phyloP scores from a whole-genome alignment of 2,113 vertebrate species.

The Anolis sagrei region DNA sequence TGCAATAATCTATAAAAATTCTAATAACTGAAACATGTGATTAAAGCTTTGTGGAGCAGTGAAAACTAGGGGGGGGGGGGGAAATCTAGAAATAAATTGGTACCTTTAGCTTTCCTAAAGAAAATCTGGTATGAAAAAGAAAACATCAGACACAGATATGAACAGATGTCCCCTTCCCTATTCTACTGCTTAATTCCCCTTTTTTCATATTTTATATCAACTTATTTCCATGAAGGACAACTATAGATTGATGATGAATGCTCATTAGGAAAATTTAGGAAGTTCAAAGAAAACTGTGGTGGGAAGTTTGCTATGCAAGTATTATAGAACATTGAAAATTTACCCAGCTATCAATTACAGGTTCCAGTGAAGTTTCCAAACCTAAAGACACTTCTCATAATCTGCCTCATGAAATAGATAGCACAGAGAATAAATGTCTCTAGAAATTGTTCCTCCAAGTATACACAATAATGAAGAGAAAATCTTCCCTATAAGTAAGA shows the following conservation, averaged over 20 bases:
- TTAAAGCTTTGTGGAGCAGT: neutral
- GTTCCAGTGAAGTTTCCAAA: neutral
- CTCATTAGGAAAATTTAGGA: neutral
- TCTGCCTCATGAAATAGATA: neutral
- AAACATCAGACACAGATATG: neutral
- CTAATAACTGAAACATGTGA: neutral
- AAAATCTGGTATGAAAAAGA: neutral
- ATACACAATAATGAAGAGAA: neutral
- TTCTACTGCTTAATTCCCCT: neutral
- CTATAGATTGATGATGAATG: neutral
- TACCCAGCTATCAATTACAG: neutral
- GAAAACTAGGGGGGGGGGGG: too few relatives aligned
- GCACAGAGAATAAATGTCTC: neutral
- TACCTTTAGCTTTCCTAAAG: neutral
- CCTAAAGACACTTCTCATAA: neutral
- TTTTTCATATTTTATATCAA: neutral
- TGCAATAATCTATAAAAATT: neutral
- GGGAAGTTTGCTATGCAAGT: neutral
- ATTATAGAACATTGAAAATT: neutral
- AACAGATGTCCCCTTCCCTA: neutral
- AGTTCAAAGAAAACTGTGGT: neutral
- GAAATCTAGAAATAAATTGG: neutral
- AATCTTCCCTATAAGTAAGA: neutral
- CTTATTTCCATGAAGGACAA: neutral
- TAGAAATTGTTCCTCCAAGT: neutral